These are phyloP conservation scores for Antheraea pernyi DNA, from an alignment of 1,140 invertebrate genomes.

Conservation along the genomic window DNA sequence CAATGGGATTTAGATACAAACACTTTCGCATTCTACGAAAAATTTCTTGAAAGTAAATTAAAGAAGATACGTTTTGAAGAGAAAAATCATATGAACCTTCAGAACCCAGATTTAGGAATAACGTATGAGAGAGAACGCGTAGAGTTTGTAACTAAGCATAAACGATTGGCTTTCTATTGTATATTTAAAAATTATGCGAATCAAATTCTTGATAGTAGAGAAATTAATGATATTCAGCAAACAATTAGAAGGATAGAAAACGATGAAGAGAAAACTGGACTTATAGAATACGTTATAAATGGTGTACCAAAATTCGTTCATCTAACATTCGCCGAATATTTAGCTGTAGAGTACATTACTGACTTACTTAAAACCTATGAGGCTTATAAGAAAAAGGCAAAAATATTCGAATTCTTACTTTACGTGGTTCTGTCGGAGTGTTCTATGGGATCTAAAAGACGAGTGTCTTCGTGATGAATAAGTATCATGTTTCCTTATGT, in stretches of 20 bases:
- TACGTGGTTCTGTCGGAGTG: neutral
- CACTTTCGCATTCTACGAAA: constrained; percentile 3
- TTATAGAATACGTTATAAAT: constrained; percentile 3
- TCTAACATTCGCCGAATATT: constrained; percentile 19
- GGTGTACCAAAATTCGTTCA: constrained; percentile 12
- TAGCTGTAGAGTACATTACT: constrained; percentile 12
- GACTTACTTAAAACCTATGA: constrained; percentile 5
- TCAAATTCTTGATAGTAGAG: neutral
- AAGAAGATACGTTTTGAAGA: constrained; percentile 12
- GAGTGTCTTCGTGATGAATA: too few species aligned
- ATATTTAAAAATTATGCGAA: neutral
- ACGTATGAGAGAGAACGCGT: constrained; percentile 6
- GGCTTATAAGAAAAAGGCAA: neutral
- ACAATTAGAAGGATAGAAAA: constrained; percentile 7
- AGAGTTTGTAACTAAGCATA: constrained; percentile 11
- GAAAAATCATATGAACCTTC: constrained; percentile 5
- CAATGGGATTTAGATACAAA: constrained; percentile 9
- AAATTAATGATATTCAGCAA: neutral
- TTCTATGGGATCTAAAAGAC: too few species aligned
- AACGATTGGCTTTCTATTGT: constrained; percentile 7
- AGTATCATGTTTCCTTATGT: neutral
- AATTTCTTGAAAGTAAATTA: constrained; percentile 12
- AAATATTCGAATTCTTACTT: neutral
- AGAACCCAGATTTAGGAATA: neutral
- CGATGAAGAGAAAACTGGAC: constrained; percentile 10